Base-by-base conservation (phyloP, 1,140 invertebrate species). In the Bemisia tabaci region DNA sequence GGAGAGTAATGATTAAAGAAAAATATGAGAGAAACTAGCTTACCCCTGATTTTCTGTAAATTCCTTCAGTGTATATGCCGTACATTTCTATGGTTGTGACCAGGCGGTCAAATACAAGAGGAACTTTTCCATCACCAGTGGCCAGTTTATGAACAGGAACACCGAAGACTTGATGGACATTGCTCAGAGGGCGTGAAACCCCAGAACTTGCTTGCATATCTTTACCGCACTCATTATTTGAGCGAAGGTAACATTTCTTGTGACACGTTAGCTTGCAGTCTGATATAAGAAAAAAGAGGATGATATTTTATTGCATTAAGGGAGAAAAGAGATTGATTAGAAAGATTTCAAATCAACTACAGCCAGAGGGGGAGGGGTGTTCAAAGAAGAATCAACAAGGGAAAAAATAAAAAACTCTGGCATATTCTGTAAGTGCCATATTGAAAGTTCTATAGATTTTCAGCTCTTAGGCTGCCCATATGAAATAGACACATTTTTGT, bases 241-340 rank as follows among this genome's bases (percentile, higher is more conserved):
- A 79, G 73, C 90, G 91, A 63, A 80, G 82, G 72, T 91, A 90
- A 78, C 95, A 97, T 75, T 95, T 97, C 76, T 94, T 95, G 77
- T 98, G 95, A 73, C 92, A 94, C 0, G 92, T 93, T 63, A 96
- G 79, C 77, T 93, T 95, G 80, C 95, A 98, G 70, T 86, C 91
- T 83, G 90, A 78, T 77, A 87, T 83, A 68, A 83, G 68, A 74
- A 64, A 66, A 65, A 65, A 68, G 63, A 25, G 58, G 21, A 27
- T 12, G 23, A 12, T 63, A n/a, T 63, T n/a, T n/a, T n/a, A n/a
- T n/a, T n/a, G n/a, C n/a, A n/a, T n/a, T n/a, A n/a, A n/a, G n/a
- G n/a, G n/a, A n/a, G n/a, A n/a, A n/a, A n/a, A n/a, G n/a, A n/a
- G n/a, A n/a, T n/a, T n/a, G n/a, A n/a, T n/a, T n/a, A n/a, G n/a